These are phyloP conservation scores for Drosophila insularis DNA, from an alignment of 1,140 invertebrate species.

Conservation along the genomic window DNA sequence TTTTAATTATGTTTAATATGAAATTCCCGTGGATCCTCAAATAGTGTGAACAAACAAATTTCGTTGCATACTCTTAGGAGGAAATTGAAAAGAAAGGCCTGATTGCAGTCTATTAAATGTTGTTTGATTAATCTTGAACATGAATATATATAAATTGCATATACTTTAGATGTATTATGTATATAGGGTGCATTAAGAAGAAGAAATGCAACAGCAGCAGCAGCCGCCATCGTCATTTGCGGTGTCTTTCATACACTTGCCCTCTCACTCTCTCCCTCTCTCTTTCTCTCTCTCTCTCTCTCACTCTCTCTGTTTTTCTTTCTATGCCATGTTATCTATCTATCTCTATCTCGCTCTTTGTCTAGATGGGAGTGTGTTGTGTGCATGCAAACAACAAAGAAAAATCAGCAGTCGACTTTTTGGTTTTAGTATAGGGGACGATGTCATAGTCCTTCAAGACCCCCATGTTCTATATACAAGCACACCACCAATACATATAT, in stretches of 20 bases:
- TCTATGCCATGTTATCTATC: conserved; percentile 1
- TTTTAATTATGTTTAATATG: too few species aligned
- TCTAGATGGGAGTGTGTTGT: conserved; percentile 43
- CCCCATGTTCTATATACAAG: not conserved
- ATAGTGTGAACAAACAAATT: too few species aligned
- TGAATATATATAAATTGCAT: too few species aligned
- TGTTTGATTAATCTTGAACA: too few species aligned
- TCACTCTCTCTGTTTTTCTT: not conserved
- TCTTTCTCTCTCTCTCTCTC: not conserved
- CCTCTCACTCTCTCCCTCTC: not conserved
- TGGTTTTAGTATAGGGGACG: conserved; percentile 22
- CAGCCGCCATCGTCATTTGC: conserved; percentile 14
- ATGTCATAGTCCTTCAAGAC: conserved; percentile 32
- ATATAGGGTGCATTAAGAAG: conserved; percentile 5
- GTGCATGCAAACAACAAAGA: conserved; percentile 79
- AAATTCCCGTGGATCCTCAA: too few species aligned
- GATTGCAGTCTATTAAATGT: too few species aligned
- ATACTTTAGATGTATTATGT: too few species aligned
- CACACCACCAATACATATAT: not conserved
- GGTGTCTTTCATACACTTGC: not conserved
- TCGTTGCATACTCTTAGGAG: too few species aligned
- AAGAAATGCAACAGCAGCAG: conserved; percentile 46
- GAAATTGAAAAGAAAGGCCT: not conserved
- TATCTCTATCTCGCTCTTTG: conserved; percentile 18
- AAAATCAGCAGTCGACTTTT: conserved; percentile 74